These are phyloP conservation scores for Pinna nobilis DNA, from an alignment of 1,140 invertebrate genomes.

Conservation along the genomic window DNA sequence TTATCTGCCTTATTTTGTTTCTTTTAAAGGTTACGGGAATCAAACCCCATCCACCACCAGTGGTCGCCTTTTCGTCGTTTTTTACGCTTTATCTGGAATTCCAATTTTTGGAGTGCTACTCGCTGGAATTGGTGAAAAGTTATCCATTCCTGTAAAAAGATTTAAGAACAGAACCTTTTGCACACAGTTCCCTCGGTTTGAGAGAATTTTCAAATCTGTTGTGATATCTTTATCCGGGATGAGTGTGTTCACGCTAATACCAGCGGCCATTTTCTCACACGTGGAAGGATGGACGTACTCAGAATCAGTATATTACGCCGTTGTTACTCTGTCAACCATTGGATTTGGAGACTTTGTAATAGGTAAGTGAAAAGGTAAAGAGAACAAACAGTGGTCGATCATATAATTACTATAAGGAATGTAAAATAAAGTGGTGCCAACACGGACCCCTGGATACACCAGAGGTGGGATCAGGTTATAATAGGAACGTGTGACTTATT, in stretches of 20 bases:
- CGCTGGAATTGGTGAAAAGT: slow-evolving; percentile 43
- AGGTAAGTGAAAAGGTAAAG: slow-evolving; percentile 51
- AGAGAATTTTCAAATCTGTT: slow-evolving; percentile 15
- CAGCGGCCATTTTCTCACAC: slow-evolving; percentile 34
- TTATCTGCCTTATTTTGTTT: no score
- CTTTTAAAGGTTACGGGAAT: no score
- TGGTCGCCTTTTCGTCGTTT: slow-evolving; percentile 13
- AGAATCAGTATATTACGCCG: slow-evolving; percentile 40
- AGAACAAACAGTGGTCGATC: no score
- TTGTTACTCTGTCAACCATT: slow-evolving; percentile 67
- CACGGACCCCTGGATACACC: no score
- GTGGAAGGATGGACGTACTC: slow-evolving; percentile 41
- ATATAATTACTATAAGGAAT: no score
- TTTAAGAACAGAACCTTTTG: neutral
- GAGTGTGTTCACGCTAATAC: slow-evolving; percentile 40
- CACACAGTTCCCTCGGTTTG: neutral
- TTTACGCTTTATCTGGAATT: slow-evolving; percentile 54
- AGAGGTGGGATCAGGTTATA: neutral
- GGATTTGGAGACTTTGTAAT: slow-evolving; percentile 66
- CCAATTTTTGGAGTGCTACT: slow-evolving; percentile 49
- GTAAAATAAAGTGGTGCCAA: neutral
- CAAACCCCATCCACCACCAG: neutral
- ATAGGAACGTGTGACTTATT: no score
- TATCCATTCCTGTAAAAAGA: slow-evolving; percentile 38
- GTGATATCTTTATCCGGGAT: no score